Conservation (phyloP, 2,888 invertebrate species). For the Camptogramma bilineatum region DNA sequence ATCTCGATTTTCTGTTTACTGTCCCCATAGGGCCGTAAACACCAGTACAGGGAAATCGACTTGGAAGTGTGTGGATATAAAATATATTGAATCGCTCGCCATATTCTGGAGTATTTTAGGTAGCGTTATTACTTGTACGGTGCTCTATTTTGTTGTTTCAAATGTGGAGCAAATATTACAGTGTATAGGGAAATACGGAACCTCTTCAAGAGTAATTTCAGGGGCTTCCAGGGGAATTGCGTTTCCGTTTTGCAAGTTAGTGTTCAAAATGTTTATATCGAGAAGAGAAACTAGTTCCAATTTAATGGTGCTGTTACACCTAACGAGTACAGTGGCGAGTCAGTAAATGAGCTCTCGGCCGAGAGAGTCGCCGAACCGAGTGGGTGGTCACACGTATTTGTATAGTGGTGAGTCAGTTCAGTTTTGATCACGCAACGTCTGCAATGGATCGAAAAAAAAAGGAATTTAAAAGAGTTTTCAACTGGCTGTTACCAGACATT, state of each 20-base stretch:
- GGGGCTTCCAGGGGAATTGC: constrained; percentile 14
- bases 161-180: constrained; percentile 22
- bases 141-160: constrained; percentile 22
- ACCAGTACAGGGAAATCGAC: constrained; percentile 54
- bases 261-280: not conserved
- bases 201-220: constrained; percentile 17
- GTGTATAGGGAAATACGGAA: constrained; percentile 13
- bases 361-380: too few relatives aligned
- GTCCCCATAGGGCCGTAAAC: constrained; percentile 55
- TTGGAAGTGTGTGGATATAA: constrained; percentile 52
- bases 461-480: too few relatives aligned
- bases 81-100: constrained; percentile 50
- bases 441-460: too few relatives aligned
- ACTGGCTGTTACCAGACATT: too few relatives aligned
- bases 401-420: too few relatives aligned
- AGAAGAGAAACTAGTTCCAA: not conserved
- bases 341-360: too few relatives aligned
- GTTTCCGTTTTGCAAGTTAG: constrained; percentile 7
- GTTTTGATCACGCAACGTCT: too few relatives aligned
- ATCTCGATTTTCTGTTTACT: constrained; percentile 52
- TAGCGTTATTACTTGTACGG: constrained; percentile 21
- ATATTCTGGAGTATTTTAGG: constrained; percentile 31
- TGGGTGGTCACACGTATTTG: too few relatives aligned
- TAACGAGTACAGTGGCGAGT: too few relatives aligned
- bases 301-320: too few relatives aligned